These are phyloP conservation scores for Sceloporus undulatus DNA, from an alignment of 2,113 vertebrate species.

Conservation along the genomic window DNA sequence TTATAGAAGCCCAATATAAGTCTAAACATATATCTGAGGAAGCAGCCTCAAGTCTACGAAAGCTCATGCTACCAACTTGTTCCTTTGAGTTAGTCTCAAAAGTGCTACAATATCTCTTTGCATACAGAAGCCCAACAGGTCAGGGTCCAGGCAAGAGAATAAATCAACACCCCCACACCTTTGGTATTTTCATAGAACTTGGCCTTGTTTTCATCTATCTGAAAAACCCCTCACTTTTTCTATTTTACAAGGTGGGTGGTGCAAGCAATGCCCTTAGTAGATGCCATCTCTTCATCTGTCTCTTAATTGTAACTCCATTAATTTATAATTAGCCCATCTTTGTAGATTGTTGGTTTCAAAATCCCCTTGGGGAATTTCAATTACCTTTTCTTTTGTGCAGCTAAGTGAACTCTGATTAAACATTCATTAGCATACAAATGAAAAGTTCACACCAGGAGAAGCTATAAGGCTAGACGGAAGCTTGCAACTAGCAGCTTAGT, in stretches of 20 bases:
- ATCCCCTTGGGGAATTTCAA: background rate
- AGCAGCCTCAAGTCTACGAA: no score
- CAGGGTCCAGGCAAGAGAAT: background rate
- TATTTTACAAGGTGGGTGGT: slow-evolving; percentile 14
- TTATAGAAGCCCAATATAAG: background rate
- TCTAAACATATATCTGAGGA: no score
- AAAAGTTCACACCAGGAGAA: background rate
- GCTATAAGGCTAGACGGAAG: accelerated
- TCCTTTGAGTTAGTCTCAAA: no score
- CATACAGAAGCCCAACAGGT: background rate
- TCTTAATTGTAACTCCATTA: background rate
- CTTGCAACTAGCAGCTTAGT: background rate
- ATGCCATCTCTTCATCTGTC: background rate
- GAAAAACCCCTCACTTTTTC: background rate
- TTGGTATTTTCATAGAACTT: background rate
- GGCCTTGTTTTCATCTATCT: background rate
- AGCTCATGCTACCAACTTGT: no score
- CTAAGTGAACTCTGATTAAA: slow-evolving; percentile 36
- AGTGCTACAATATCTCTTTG: no score
- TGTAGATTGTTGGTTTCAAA: background rate
- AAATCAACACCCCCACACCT: background rate
- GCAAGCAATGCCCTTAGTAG: background rate
- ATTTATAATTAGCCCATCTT: background rate
- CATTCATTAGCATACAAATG: slow-evolving; percentile 25
- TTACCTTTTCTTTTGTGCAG: background rate